phyloP scores from a whole-genome alignment of 1,140 invertebrate species.

The Drosophila melanica region DNA sequence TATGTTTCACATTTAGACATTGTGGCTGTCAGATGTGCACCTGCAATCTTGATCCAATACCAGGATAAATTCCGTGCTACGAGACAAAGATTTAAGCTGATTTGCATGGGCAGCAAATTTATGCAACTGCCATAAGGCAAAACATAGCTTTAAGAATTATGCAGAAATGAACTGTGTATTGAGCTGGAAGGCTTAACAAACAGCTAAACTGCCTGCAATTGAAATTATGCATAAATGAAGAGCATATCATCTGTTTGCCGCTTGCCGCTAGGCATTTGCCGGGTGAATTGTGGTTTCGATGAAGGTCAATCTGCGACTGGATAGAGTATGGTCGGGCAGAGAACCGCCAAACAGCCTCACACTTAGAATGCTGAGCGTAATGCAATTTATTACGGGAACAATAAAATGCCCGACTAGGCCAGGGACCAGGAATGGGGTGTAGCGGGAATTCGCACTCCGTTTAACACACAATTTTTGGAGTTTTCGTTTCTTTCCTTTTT shows the following conservation, averaged over 20 bases:
- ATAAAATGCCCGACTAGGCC: conserved; percentile 37
- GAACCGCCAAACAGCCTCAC: neutral
- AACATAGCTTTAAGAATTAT: no score
- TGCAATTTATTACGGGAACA: conserved; percentile 60
- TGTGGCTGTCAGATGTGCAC: neutral
- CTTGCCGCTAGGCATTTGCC: neutral
- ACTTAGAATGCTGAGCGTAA: conserved; percentile 30
- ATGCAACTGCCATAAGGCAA: no score
- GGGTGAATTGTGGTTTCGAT: neutral
- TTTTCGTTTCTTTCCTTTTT: conserved; percentile 11
- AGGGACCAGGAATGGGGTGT: neutral
- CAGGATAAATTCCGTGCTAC: no score
- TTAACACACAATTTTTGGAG: conserved; percentile 52
- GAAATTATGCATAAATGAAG: no score
- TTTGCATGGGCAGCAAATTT: no score
- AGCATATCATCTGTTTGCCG: neutral
- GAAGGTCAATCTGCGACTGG: no score
- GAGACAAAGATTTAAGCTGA: no score
- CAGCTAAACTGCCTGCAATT: neutral
- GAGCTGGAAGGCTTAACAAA: neutral
- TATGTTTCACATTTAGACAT: neutral
- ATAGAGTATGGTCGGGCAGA: neutral
- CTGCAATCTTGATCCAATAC: no score
- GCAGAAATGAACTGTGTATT: no score
- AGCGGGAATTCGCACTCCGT: conserved; percentile 39